A percentile compares a stretch with the other conserved stretches of the same genome.
Conservation (phyloP, 92 coral and sea anemone genomes). For the Heteractis magnifica region DNA sequence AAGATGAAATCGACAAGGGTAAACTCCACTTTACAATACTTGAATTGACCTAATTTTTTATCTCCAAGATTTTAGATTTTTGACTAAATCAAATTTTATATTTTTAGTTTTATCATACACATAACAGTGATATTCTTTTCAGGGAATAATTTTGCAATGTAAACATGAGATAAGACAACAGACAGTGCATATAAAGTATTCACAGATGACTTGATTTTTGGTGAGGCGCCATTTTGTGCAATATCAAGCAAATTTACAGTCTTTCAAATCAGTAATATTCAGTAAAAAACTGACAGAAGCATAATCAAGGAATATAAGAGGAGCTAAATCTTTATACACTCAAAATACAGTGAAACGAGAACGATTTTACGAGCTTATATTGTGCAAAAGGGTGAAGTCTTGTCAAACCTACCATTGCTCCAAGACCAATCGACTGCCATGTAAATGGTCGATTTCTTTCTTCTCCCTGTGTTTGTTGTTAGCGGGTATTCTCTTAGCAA, state of each 20-base stretch:
- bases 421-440: slow-evolving; percentile 28
- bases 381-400: neutral
- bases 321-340: neutral
- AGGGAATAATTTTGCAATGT: neutral
- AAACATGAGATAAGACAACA: neutral
- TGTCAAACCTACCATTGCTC: slow-evolving; percentile 19
- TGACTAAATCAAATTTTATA: neutral
- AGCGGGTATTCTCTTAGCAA: slow-evolving; percentile 7
- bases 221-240: slow-evolving; percentile 11
- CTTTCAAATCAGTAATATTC: neutral
- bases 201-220: neutral
- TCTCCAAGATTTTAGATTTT: too few relatives aligned
- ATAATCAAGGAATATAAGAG: neutral
- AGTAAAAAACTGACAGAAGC: slow-evolving; percentile 3
- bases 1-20: neutral
- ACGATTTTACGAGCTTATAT: slow-evolving; percentile 2
- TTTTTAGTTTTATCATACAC: neutral
- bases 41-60: neutral
- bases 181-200: neutral
- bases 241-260: slow-evolving; percentile 9
- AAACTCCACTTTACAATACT: neutral
- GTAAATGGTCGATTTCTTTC: slow-evolving; percentile 20
- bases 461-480: slow-evolving; percentile 6
- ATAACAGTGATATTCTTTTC: neutral
- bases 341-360: neutral